Conservation (phyloP, 2,797 vertebrate species). For the Phoeniculus purpureus region DNA sequence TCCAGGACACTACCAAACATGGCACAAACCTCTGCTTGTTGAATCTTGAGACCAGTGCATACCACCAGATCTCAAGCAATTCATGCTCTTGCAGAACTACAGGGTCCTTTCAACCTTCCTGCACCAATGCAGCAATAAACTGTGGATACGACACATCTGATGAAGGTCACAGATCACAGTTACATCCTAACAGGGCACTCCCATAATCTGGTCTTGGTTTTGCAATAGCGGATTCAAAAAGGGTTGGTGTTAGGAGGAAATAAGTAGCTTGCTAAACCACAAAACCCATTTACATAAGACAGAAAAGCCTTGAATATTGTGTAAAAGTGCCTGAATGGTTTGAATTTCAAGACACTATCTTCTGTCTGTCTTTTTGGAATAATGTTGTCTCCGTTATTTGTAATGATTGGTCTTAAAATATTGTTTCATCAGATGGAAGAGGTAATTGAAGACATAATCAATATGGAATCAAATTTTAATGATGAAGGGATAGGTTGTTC, state of each 20-base stretch:
- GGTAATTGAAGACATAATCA: constrained; percentile 93
- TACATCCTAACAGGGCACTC: neutral
- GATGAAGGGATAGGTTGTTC: constrained; percentile 90
- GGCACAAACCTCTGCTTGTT: neutral
- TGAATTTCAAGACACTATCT: neutral
- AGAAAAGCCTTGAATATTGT: neutral
- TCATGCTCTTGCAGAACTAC: neutral
- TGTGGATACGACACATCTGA: neutral
- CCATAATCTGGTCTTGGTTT: neutral
- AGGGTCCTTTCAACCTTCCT: constrained; percentile 1
- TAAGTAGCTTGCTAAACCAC: neutral
- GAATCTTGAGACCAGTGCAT: neutral
- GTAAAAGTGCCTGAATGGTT: neutral
- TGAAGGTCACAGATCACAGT: neutral
- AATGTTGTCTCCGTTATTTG: neutral
- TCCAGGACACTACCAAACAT: neutral
- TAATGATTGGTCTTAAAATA: constrained; percentile 26
- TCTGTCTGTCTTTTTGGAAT: neutral
- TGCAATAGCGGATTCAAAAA: neutral
- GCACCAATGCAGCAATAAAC: neutral
- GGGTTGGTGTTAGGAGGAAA: neutral
- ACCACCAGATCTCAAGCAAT: neutral
- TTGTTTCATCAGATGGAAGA: constrained; percentile 90
- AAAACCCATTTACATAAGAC: neutral
- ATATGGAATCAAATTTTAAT: constrained; percentile 92